Base-by-base conservation (phyloP, 1,140 invertebrate species). In the Heterodera schachtii region DNA sequence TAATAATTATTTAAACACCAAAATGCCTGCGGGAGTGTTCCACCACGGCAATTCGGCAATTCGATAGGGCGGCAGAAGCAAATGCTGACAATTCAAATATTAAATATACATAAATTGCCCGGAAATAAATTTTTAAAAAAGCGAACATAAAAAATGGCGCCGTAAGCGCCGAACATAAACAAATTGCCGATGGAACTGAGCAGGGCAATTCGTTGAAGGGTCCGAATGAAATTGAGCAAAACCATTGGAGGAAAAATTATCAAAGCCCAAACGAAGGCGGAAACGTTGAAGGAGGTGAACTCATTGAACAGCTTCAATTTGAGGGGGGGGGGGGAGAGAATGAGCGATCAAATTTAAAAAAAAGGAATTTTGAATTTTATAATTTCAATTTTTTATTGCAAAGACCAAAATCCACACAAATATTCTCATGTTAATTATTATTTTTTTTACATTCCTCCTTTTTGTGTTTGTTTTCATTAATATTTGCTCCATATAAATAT, bases 1-100 rank as follows among this genome's bases (percentile, higher is more conserved):
- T 52, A 52, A 52, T 52, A 52, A 52, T 52, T 52, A 52, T 52
- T 52, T 52, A 52, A 52, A 52, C 52, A 52, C 52, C 60, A 86
- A 73, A 31, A 89, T 81, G n/a, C 86, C 87, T 43, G 83, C 57
- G 47, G 87, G 86, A 66, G 80, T 75, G 74, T 85, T 88, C 31
- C 87, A 81, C 73, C 77, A 73, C 11, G 86, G 86, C 16, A 88
- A 73, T 16, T 81, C 66, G 44, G 66, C 75, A 11, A 74, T 84
- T 43, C 71, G 73, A 76, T 89, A 79, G n/a, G 78, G 78, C 19
- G 82, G 70, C 52, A 78, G 76, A 19, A 88, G 73, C 13, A 88
- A 67, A 73, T 82, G 69, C 76, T 78, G 11, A 5, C 67, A 46
- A 31, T 31, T 31, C 31, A 31, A 31, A 31, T 31, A 31, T 31